Percentiles rank a stretch among this genome's conserved stretches.
Conservation (phyloP, 2,113 vertebrate genomes). For the Eurystomus gularis region DNA sequence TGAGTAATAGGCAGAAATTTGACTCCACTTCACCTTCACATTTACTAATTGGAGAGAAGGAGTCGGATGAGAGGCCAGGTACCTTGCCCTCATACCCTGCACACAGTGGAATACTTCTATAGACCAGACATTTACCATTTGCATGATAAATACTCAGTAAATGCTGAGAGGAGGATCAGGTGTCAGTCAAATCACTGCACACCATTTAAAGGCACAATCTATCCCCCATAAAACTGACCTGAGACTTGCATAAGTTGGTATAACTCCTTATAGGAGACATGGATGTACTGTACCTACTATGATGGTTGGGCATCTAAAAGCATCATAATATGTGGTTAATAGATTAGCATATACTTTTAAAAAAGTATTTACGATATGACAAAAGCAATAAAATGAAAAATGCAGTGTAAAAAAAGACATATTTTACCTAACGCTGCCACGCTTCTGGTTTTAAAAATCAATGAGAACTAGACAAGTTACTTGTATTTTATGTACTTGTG, state of each 20-base stretch:
- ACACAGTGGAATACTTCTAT: background rate
- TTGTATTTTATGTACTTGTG: slow-evolving; percentile 19
- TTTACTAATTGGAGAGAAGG: background rate
- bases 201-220: background rate
- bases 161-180: too few relatives aligned
- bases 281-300: too few relatives aligned
- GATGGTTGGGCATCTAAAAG: background rate
- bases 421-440: background rate
- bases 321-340: background rate
- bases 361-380: background rate
- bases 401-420: background rate
- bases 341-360: background rate
- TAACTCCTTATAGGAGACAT: background rate
- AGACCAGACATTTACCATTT: background rate
- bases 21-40: background rate
- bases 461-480: background rate
- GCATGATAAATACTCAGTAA: background rate
- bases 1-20: background rate
- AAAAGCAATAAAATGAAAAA: background rate
- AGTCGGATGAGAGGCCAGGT: background rate
- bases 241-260: background rate
- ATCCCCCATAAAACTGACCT: background rate
- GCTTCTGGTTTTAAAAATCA: background rate
- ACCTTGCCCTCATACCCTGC: too few relatives aligned
- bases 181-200: background rate